These are phyloP conservation scores for Dryomyza anilis DNA, from an alignment of 2,888 invertebrate species.

Conservation along the genomic window DNA sequence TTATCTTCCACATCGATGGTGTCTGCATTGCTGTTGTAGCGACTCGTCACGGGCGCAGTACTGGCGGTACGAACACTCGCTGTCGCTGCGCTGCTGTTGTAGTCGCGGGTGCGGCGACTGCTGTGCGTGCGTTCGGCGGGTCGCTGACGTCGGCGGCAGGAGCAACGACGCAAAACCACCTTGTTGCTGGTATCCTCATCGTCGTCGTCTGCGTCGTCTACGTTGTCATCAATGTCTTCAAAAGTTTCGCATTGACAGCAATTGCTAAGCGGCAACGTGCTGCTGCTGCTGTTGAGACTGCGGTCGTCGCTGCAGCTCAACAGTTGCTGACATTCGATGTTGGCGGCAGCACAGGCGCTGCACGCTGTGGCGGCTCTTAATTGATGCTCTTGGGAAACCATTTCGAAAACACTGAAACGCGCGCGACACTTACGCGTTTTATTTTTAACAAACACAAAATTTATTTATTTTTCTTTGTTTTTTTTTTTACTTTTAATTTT, in stretches of 20 bases:
- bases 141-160: neutral
- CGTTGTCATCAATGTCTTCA: neutral
- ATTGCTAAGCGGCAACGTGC: constrained; percentile 32
- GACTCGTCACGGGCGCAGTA: no score
- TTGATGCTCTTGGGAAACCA: constrained; percentile 14
- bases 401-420: neutral
- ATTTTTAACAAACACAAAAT: neutral
- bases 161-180: neutral
- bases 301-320: neutral
- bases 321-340: neutral
- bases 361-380: constrained; percentile 12
- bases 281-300: neutral
- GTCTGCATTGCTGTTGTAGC: neutral
- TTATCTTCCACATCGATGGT: neutral
- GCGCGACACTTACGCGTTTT: neutral
- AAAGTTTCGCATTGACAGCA: constrained; percentile 17
- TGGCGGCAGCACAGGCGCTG: neutral
- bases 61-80: no score
- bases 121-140: constrained; percentile 1
- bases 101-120: constrained; percentile 3
- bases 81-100: neutral
- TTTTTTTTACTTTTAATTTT: neutral
- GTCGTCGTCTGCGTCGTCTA: neutral
- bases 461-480: neutral
- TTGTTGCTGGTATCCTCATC: neutral